These are phyloP conservation scores for Calyptomena viridis DNA, from an alignment of 2,113 vertebrate genomes.

Conservation along the genomic window DNA sequence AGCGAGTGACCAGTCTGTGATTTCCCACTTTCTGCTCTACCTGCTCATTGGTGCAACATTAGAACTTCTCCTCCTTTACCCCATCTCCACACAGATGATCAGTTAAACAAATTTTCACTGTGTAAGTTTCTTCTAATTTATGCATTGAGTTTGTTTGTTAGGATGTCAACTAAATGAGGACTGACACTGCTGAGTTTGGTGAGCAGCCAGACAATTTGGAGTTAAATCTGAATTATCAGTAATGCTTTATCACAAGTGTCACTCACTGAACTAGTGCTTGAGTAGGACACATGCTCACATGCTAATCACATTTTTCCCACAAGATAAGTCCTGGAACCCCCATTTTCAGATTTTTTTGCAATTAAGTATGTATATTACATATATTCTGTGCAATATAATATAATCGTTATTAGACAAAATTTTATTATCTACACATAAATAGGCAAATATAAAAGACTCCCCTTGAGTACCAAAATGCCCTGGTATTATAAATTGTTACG, in stretches of 20 bases:
- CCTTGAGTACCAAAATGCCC: neutral
- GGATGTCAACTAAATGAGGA: neutral
- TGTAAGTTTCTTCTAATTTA: neutral
- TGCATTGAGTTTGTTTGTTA: neutral
- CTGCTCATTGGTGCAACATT: neutral
- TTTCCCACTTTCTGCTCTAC: neutral
- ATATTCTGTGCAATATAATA: neutral
- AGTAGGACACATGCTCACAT: rapidly evolving
- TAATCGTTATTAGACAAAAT: neutral
- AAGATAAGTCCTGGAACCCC: neutral
- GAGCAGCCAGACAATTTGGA: neutral
- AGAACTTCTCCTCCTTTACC: neutral
- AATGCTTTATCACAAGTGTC: neutral
- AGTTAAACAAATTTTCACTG: neutral
- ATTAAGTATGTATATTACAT: neutral
- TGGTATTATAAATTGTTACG: neutral
- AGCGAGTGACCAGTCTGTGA: neutral
- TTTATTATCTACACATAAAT: neutral
- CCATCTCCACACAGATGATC: neutral
- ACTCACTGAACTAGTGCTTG: rapidly evolving
- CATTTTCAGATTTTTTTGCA: neutral
- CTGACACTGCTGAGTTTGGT: neutral
- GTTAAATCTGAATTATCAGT: neutral
- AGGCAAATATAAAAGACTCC: neutral
- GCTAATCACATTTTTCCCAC: neutral